These are phyloP conservation scores for Cephus rjabovi DNA, from an alignment of 2,888 invertebrate species.

Conservation along the genomic window DNA sequence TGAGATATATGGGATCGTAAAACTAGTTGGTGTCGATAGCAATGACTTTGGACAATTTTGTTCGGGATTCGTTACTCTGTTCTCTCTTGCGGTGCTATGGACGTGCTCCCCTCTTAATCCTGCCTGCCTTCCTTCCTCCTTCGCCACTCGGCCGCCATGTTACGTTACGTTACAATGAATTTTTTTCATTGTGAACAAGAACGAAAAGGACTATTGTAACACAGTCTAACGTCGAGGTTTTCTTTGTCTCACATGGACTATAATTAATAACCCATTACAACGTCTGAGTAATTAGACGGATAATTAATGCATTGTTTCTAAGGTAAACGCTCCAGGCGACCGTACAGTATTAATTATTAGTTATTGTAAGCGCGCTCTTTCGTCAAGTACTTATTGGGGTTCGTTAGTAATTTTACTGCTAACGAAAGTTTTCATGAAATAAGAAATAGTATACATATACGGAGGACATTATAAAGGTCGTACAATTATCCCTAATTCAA, in stretches of 20 bases:
- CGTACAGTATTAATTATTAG: not conserved
- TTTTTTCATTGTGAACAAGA: not conserved
- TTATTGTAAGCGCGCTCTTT: not conserved
- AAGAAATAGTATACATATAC: not conserved
- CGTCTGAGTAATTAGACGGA: slow-evolving; percentile 34
- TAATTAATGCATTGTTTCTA: slow-evolving; percentile 45
- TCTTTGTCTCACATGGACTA: not conserved
- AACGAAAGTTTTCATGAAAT: not conserved
- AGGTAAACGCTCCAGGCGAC: slow-evolving; percentile 1
- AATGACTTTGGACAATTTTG: slow-evolving; percentile 24
- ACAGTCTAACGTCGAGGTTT: not conserved
- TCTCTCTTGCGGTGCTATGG: not conserved
- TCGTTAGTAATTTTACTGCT: not conserved
- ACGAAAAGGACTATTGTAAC: not conserved
- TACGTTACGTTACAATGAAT: not conserved
- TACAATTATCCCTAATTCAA: not conserved
- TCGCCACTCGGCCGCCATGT: not conserved
- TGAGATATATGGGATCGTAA: slow-evolving; percentile 36
- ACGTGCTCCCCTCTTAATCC: not conserved
- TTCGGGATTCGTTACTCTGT: not conserved
- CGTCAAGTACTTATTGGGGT: not conserved
- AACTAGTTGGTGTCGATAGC: slow-evolving; percentile 27
- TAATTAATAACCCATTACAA: not conserved
- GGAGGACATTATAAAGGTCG: not conserved
- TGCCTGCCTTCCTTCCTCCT: not conserved